Evolutionary conservation across 92 coral and sea anemone genomes (phyloP).

Genomic region (Porites cylindrica): DNA sequence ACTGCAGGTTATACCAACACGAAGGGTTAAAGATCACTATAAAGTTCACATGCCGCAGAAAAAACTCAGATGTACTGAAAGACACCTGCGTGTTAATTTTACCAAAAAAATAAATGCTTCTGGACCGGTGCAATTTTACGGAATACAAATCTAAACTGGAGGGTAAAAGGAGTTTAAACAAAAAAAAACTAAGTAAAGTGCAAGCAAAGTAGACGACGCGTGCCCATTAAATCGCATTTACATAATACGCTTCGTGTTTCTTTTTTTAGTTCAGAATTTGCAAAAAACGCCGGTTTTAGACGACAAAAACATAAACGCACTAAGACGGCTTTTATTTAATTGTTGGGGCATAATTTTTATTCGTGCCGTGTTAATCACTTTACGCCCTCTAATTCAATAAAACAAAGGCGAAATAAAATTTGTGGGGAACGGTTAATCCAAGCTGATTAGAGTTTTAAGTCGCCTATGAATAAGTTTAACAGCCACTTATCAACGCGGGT

Average conservation of each 20-base stretch:
- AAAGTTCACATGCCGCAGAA: neutral
- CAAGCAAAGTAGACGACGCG: neutral
- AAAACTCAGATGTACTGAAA: neutral
- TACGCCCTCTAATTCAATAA: neutral
- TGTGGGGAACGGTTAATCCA: neutral
- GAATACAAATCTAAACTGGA: neutral
- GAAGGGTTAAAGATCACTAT: neutral
- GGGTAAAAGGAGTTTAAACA: neutral
- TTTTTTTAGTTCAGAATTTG: too few species aligned
- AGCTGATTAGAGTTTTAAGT: neutral
- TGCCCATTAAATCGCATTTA: neutral
- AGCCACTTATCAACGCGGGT: neutral
- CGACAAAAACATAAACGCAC: too few species aligned
- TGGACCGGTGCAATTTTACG: neutral
- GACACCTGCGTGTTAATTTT: neutral
- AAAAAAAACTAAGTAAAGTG: neutral
- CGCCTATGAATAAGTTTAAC: neutral
- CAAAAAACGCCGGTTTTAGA: too few species aligned
- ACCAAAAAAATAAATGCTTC: neutral
- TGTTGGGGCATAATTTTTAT: neutral
- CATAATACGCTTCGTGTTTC: too few species aligned
- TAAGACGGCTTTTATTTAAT: too few species aligned
- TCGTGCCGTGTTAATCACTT: neutral
- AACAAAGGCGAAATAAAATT: neutral
- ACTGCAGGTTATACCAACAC: neutral